phyloP scores from a whole-genome alignment of 92 coral and sea anemone species.

The Montipora capitata region DNA sequence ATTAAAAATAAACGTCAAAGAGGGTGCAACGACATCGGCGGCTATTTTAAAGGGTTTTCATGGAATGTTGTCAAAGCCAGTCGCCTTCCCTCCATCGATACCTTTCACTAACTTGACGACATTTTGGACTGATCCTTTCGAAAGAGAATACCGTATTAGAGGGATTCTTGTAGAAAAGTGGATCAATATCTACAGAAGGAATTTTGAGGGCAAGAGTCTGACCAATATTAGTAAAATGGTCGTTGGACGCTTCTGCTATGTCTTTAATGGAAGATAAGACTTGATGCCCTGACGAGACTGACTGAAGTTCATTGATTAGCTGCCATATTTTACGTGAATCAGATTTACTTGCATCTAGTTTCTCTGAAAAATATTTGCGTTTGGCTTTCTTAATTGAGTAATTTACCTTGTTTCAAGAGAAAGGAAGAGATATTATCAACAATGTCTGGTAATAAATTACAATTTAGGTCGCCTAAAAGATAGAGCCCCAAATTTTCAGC shows the following conservation, averaged over 20 bases:
- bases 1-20: constrained; percentile 45
- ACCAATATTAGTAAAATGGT: constrained; percentile 60
- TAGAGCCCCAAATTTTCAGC: too few relatives aligned
- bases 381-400: constrained; percentile 39
- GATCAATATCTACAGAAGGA: constrained; percentile 41
- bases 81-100: constrained; percentile 27
- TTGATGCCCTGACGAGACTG: constrained; percentile 43
- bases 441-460: too few relatives aligned
- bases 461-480: too few relatives aligned
- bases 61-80: constrained; percentile 57
- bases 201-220: constrained; percentile 54
- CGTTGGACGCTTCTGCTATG: too few relatives aligned
- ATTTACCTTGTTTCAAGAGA: too few relatives aligned
- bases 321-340: constrained; percentile 72
- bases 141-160: constrained; percentile 31
- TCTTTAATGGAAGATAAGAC: too few relatives aligned
- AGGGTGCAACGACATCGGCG: constrained; percentile 40
- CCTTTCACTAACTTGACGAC: constrained; percentile 26
- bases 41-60: constrained; percentile 37
- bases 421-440: too few relatives aligned
- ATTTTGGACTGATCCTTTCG: neutral
- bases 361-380: constrained; percentile 34
- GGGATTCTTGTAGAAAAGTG: constrained; percentile 6
- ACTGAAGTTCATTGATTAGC: constrained; percentile 70
- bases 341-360: constrained; percentile 11